Evolutionary conservation across 2,113 vertebrate genomes (phyloP).

Genomic region (human): DNA sequence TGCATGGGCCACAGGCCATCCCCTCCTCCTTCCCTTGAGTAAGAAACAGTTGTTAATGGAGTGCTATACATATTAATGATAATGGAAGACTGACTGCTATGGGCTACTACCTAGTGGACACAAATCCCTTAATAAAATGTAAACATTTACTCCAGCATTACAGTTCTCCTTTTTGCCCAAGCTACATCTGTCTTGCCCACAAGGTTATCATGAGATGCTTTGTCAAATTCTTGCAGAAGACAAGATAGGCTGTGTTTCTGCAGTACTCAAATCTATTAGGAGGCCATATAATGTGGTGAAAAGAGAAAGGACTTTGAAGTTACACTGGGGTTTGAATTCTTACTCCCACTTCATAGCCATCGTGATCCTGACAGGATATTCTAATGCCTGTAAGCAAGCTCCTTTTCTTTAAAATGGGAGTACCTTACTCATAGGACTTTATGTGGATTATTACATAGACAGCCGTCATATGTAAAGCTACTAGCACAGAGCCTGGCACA

Average conservation of each 20-base stretch:
- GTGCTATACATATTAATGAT: neutral
- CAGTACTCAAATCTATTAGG: neutral
- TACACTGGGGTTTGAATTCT: neutral
- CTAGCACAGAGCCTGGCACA: neutral
- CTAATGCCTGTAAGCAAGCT: neutral
- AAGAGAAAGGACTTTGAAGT: constrained; percentile 43
- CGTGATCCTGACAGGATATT: neutral
- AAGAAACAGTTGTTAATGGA: neutral
- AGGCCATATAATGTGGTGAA: neutral
- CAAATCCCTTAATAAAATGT: constrained; percentile 21
- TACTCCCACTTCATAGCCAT: neutral
- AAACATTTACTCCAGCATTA: neutral
- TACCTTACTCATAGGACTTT: neutral
- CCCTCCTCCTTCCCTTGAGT: neutral
- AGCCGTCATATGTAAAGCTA: neutral
- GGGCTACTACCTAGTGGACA: neutral
- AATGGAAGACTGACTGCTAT: neutral
- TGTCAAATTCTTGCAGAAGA: constrained; percentile 30
- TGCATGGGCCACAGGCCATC: neutral
- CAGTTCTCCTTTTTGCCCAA: neutral
- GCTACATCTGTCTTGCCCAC: neutral
- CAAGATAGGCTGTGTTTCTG: neutral
- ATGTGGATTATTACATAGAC: neutral
- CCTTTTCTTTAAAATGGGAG: neutral
- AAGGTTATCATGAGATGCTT: constrained; percentile 36